Evolutionary conservation across 2,113 vertebrate species (phyloP).

Genomic region (Melanocharis versteri): DNA sequence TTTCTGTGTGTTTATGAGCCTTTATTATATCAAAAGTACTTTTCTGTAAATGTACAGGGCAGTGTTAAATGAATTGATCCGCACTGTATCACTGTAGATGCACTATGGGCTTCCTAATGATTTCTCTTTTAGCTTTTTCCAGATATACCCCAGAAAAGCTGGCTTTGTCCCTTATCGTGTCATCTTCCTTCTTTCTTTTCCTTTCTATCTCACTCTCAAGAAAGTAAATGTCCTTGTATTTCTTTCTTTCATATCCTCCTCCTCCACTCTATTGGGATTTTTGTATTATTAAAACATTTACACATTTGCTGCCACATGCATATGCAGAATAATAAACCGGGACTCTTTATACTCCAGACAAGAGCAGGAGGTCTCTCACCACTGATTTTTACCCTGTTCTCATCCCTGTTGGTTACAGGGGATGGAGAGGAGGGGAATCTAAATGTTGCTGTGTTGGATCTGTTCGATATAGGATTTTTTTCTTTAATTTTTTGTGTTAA

Average conservation of each 20-base stretch:
- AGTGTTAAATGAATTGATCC: slow-evolving; percentile 98
- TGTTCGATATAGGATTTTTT: not conserved
- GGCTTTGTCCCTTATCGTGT: slow-evolving; percentile 25
- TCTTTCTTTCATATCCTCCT: slow-evolving; percentile 44
- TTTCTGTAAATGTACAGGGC: slow-evolving; percentile 96
- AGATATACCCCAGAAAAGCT: slow-evolving; percentile 63
- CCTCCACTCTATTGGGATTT: slow-evolving; percentile 51
- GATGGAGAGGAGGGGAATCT: not conserved
- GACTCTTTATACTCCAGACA: slow-evolving; percentile 18
- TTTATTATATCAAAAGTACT: slow-evolving; percentile 98
- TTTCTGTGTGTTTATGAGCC: slow-evolving; percentile 96
- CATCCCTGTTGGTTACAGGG: not conserved
- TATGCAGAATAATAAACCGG: slow-evolving; percentile 39
- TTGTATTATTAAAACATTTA: slow-evolving; percentile 54
- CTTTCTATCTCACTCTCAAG: slow-evolving; percentile 20
- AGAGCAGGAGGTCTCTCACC: slow-evolving; percentile 36
- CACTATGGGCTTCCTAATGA: slow-evolving; percentile 87
- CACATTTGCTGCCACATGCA: slow-evolving; percentile 59
- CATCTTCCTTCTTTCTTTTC: slow-evolving; percentile 37
- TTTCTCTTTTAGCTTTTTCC: slow-evolving; percentile 73
- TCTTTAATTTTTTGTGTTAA: slow-evolving; percentile 3
- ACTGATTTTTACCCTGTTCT: slow-evolving; percentile 3
- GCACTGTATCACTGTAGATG: slow-evolving; percentile 77
- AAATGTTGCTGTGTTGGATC: slow-evolving; percentile 1
- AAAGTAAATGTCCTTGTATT: slow-evolving; percentile 57